A percentile compares a stretch with the other conserved stretches of the same genome.
These are phyloP conservation scores for Drosophila monieri DNA, from an alignment of 2,888 invertebrate genomes.

Conservation along the genomic window DNA sequence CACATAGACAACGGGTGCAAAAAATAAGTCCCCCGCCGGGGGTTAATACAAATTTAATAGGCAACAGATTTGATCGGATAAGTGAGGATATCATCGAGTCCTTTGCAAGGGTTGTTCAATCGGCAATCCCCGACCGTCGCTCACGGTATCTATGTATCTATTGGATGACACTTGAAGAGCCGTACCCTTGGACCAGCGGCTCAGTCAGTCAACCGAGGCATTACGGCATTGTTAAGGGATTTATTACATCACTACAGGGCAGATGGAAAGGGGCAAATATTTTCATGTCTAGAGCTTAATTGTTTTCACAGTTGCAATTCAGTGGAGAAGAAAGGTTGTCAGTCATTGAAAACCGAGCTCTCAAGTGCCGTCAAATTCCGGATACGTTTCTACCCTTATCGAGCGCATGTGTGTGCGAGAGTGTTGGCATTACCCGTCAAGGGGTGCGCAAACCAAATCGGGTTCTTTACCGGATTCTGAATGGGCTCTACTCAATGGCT, in stretches of 20 bases:
- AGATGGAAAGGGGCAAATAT: constrained; percentile 58
- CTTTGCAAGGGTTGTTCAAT: constrained; percentile 25
- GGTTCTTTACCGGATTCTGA: constrained; percentile 45
- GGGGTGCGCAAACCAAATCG: constrained; percentile 60
- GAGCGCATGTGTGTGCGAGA: constrained; percentile 56
- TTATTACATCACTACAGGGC: constrained; percentile 66
- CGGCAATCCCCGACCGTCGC: constrained; percentile 41
- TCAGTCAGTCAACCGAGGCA: constrained; percentile 59
- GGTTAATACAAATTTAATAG: constrained; percentile 63
- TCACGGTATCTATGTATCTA: constrained; percentile 45
- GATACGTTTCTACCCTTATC: constrained; percentile 56
- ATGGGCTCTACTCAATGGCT: constrained; percentile 46
- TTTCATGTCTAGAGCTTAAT: constrained; percentile 71
- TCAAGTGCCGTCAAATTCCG: constrained; percentile 61
- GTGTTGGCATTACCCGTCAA: constrained; percentile 55
- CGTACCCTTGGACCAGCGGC: constrained; percentile 27
- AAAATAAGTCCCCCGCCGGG: constrained; percentile 6
- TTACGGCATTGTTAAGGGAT: constrained; percentile 76
- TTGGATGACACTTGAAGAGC: constrained; percentile 68
- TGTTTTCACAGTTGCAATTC: constrained; percentile 76
- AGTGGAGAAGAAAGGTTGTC: constrained; percentile 47
- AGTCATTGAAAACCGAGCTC: constrained; percentile 65
- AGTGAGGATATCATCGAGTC: constrained; percentile 43
- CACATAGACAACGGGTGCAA: constrained; percentile 38
- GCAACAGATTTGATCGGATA: constrained; percentile 60